Conservation (phyloP, 2,888 invertebrate genomes). For the Agrotis segetum region DNA sequence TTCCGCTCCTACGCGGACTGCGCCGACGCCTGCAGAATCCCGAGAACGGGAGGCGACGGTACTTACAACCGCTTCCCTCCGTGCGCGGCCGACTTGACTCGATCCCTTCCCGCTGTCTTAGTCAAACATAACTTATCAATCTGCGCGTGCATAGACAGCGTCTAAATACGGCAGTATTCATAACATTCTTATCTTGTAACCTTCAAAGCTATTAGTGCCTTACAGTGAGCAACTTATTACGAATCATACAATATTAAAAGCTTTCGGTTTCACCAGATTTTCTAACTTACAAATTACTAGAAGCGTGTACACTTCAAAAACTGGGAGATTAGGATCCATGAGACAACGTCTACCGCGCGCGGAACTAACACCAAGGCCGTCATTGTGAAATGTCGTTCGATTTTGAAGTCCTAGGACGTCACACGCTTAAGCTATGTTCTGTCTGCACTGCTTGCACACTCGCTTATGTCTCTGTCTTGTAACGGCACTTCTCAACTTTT, state of each 20-base stretch:
- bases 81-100: slow-evolving; percentile 23
- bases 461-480: slow-evolving; percentile 64
- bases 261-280: background rate
- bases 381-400: slow-evolving; percentile 32
- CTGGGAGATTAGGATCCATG: background rate
- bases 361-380: slow-evolving; percentile 37
- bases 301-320: background rate
- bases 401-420: slow-evolving; percentile 19
- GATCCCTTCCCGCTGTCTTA: background rate
- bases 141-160: background rate
- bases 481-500: slow-evolving; percentile 34
- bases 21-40: slow-evolving; percentile 77
- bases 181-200: background rate
- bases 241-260: too few relatives aligned
- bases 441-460: slow-evolving; percentile 46
- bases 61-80: slow-evolving; percentile 53
- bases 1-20: slow-evolving; percentile 94
- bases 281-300: background rate
- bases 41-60: slow-evolving; percentile 61
- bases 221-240: background rate
- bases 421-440: slow-evolving; percentile 28
- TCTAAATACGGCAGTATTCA: background rate
- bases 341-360: slow-evolving; percentile 10
- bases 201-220: background rate
- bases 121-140: too few relatives aligned